Evolutionary conservation across 1,140 invertebrate genomes (phyloP), one percentile per base, ranked within the genome.

Genomic region (Cotesia typhae): DNA sequence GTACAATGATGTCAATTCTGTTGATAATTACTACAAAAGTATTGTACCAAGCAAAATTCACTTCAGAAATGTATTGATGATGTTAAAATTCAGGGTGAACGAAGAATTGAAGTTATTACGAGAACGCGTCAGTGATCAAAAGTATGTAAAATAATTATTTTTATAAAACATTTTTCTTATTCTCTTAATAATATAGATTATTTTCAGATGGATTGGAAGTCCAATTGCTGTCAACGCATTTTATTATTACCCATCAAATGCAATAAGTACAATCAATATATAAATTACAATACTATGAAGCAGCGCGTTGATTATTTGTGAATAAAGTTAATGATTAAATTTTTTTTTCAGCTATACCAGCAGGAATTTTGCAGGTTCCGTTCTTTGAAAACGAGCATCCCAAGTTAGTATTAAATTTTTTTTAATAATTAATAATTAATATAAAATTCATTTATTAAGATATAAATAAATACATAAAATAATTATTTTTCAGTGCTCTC

Each of bases 281-380:
- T 57, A 38, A 41, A n/a, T 35, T n/a, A 9, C 2, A 3, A 10
- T 37, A 20, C 0, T 14, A 4, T 55, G 1, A 9, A 14, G 12
- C 0, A 9, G n/a, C 10, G n/a, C 4, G 5, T 14, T n/a, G 17
- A 55, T 14, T n/a, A 55, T n/a, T 55, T 3, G 5, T 1, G 10
- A 3, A 55, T 17, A 14, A 4, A 55, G 4, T 55, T 55, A 4
- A 55, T 55, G 7, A 71, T 72, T 60, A 66, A 79, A 28, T 28
- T 3, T 51, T 36, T 28, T 70, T 69, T 79, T 55, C 77, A 93
- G 92, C 96, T 88, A 96, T 97, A 84, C 96, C 95, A 4, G 96
- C 96, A 2, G 96, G 95, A 0, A 97, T 97, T 77, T 84, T 98
- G 4, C 96, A 97, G 81, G 95, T 95, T 4, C 93, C 95, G 0